These are phyloP conservation scores for Lepidostoma basale DNA, from an alignment of 1,140 invertebrate genomes.

Conservation along the genomic window DNA sequence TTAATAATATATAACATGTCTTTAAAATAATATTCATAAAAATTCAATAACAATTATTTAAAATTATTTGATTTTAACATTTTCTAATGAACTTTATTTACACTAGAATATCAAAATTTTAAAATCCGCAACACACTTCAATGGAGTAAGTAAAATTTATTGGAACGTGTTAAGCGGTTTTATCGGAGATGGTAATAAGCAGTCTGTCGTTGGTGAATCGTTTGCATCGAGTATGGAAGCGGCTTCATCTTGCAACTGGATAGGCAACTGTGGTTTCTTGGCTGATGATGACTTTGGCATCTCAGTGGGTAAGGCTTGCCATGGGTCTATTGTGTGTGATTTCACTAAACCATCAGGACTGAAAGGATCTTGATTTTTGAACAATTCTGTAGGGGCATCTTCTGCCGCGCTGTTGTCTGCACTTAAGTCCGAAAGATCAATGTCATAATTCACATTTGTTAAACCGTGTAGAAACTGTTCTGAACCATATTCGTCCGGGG, in stretches of 20 bases:
- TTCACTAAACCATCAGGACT: conserved; percentile 49
- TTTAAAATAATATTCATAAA: too few relatives aligned
- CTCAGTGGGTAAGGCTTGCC: conserved; percentile 35
- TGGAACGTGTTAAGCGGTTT: conserved; percentile 59
- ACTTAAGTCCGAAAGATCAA: conserved; percentile 73
- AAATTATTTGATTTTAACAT: too few relatives aligned
- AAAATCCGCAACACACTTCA: not conserved
- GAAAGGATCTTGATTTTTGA: conserved; percentile 50
- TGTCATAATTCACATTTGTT: conserved; percentile 75
- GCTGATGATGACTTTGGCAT: conserved; percentile 11
- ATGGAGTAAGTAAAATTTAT: not conserved
- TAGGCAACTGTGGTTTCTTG: conserved; percentile 15
- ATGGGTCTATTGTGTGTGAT: conserved; percentile 47
- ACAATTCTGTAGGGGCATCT: conserved; percentile 56
- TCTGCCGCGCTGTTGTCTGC: conserved; percentile 71
- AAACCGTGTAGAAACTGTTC: conserved; percentile 62
- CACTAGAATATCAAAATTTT: too few relatives aligned
- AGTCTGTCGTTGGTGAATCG: conserved; percentile 62
- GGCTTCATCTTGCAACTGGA: conserved; percentile 48
- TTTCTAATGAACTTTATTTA: too few relatives aligned
- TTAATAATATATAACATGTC: too few relatives aligned
- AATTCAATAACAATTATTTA: too few relatives aligned
- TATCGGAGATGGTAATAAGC: conserved; percentile 68
- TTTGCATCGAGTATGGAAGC: conserved; percentile 65
- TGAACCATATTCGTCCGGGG: conserved; percentile 63